These are phyloP conservation scores for Bombus polaris DNA, from an alignment of 1,140 invertebrate genomes.

Conservation along the genomic window DNA sequence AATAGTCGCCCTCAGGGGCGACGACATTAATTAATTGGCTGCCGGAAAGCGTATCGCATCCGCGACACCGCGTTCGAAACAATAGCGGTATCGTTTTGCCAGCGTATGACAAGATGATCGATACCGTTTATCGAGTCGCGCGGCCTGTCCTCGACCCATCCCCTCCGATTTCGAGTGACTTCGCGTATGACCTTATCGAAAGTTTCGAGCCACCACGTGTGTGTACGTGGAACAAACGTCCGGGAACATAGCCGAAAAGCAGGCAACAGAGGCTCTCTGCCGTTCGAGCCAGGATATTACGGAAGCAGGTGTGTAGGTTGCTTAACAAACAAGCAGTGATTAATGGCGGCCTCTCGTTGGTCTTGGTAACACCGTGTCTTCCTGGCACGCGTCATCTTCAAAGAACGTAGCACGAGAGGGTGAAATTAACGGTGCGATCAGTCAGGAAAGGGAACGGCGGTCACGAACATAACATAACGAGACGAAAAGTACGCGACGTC, in stretches of 20 bases:
- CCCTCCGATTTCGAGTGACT: constrained; percentile 36
- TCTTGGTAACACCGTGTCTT: constrained; percentile 75
- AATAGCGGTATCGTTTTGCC: constrained; percentile 47
- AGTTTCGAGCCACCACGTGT: constrained; percentile 40
- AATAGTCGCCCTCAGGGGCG: too few species aligned
- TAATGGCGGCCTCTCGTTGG: constrained; percentile 75
- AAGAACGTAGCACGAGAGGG: constrained; percentile 4
- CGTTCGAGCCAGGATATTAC: constrained; percentile 76
- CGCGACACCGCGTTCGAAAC: constrained; percentile 41
- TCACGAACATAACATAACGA: background rate
- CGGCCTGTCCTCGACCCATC: constrained; percentile 2
- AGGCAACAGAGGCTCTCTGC: constrained; percentile 26
- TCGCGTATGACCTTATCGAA: constrained; percentile 55
- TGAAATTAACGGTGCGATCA: constrained; percentile 9
- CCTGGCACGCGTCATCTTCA: constrained; percentile 49
- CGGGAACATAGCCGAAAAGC: constrained; percentile 44
- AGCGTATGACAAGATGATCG: constrained; percentile 59
- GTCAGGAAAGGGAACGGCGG: background rate
- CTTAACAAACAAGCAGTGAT: constrained; percentile 82
- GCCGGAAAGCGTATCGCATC: constrained; percentile 37
- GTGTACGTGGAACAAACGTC: constrained; percentile 21
- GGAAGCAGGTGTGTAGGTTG: constrained; percentile 76
- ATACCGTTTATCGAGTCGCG: constrained; percentile 45
- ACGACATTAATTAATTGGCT: constrained; percentile 57
- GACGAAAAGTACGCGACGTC: background rate